These are phyloP conservation scores for Indicator maculatus DNA, from an alignment of 2,113 vertebrate genomes.

Conservation along the genomic window DNA sequence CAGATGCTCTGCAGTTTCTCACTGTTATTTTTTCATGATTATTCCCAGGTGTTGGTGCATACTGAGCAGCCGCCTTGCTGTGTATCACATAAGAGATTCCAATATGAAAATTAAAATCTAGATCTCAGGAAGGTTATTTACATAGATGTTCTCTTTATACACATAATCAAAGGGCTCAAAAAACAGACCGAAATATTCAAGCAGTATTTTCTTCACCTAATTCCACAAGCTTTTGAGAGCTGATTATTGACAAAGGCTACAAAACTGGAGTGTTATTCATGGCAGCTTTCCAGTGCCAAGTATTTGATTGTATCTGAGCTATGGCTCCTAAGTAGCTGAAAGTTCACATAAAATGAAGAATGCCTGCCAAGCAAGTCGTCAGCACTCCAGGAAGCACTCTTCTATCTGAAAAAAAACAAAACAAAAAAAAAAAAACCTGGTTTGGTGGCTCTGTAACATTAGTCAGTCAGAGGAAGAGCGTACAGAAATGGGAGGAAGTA, in stretches of 20 bases:
- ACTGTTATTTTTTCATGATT: conserved; percentile 82
- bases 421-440: not conserved
- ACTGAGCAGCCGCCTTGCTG: conserved; percentile 75
- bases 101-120: not conserved
- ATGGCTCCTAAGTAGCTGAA: not conserved
- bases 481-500: not conserved
- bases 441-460: not conserved
- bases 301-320: not conserved
- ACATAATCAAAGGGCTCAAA: conserved; percentile 37
- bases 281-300: conserved; percentile 23
- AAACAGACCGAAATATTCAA: conserved; percentile 30
- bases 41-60: conserved; percentile 79
- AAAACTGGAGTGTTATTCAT: not conserved
- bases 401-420: not conserved
- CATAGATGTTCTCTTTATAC: conserved; percentile 60
- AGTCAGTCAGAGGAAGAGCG: not conserved
- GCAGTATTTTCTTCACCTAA: conserved; percentile 64
- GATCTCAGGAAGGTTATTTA: conserved; percentile 67
- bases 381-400: not conserved
- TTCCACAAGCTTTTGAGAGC: conserved; percentile 64
- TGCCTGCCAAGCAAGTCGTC: not conserved
- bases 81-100: conserved; percentile 72
- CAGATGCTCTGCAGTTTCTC: conserved; percentile 77
- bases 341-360: conserved; percentile 12
- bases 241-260: conserved; percentile 44